Percentiles rank a stretch among this genome's conserved stretches.
phyloP scores from a whole-genome alignment of 2,113 vertebrate species.

The Odocoileus virginianus region DNA sequence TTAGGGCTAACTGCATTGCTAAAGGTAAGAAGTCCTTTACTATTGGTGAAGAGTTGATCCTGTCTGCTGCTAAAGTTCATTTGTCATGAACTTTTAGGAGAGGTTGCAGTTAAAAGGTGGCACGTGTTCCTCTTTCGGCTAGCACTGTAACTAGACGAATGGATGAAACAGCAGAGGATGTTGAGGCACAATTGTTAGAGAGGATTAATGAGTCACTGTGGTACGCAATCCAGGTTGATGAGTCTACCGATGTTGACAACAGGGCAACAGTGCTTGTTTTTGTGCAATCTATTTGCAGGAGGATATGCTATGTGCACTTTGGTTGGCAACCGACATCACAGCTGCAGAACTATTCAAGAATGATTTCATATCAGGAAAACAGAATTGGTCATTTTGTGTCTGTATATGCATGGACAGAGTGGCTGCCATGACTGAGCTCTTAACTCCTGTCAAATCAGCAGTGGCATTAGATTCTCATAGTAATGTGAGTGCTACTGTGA shows the following conservation, averaged over 20 bases:
- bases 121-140: not conserved
- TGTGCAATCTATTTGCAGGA: not conserved
- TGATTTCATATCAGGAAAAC: not conserved
- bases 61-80: not conserved
- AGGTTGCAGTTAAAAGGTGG: not conserved
- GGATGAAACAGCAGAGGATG: not conserved
- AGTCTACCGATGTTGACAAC: not conserved
- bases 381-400: not conserved
- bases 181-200: not conserved
- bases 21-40: not conserved
- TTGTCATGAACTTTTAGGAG: not conserved
- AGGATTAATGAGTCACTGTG: not conserved
- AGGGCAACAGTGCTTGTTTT: not conserved
- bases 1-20: not conserved
- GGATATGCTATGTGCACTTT: not conserved
- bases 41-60: not conserved
- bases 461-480: not conserved
- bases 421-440: not conserved
- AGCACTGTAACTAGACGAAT: not conserved
- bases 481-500: not conserved
- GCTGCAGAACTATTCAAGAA: not conserved
- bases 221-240: not conserved
- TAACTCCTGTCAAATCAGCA: not conserved
- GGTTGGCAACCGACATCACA: not conserved
- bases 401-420: not conserved